Conservation (phyloP, 1,140 invertebrate genomes). For the Aphelinus certus region DNA sequence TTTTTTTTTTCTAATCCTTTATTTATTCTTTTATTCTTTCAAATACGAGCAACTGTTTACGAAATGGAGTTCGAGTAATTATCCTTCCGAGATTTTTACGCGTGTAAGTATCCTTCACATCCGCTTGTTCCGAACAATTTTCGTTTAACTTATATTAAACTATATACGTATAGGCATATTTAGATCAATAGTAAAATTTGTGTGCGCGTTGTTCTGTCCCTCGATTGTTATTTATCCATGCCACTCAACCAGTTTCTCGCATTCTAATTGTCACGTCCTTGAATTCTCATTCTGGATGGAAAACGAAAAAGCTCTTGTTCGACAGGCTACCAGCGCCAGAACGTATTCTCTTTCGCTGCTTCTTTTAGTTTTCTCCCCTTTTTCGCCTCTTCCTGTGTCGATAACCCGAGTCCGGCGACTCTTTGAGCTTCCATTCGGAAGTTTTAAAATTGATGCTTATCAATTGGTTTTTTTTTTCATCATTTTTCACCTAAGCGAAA, state of each 20-base stretch:
- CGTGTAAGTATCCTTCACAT: neutral
- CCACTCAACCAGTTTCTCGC: neutral
- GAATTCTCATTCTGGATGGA: neutral
- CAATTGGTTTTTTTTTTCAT: constrained; percentile 1
- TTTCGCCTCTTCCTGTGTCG: neutral
- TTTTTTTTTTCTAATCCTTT: neutral
- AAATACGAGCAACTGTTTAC: neutral
- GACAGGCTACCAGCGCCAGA: constrained; percentile 50
- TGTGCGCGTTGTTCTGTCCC: constrained; percentile 19
- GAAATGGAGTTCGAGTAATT: constrained; percentile 1
- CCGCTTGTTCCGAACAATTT: neutral
- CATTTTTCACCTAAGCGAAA: neutral
- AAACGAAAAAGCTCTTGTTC: constrained; percentile 31
- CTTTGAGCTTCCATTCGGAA: too few species aligned
- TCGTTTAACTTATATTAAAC: constrained; percentile 12
- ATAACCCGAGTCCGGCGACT: too few species aligned
- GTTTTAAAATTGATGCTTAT: too few species aligned
- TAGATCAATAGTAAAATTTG: constrained; percentile 32
- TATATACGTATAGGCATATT: constrained; percentile 12
- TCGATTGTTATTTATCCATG: neutral
- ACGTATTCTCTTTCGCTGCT: constrained; percentile 8
- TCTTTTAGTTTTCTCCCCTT: neutral
- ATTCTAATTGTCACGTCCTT: neutral
- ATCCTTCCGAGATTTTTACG: too few species aligned
- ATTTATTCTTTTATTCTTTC: neutral